Evolutionary conservation across 2,888 invertebrate genomes (phyloP).

Genomic region (Idaea aversata): DNA sequence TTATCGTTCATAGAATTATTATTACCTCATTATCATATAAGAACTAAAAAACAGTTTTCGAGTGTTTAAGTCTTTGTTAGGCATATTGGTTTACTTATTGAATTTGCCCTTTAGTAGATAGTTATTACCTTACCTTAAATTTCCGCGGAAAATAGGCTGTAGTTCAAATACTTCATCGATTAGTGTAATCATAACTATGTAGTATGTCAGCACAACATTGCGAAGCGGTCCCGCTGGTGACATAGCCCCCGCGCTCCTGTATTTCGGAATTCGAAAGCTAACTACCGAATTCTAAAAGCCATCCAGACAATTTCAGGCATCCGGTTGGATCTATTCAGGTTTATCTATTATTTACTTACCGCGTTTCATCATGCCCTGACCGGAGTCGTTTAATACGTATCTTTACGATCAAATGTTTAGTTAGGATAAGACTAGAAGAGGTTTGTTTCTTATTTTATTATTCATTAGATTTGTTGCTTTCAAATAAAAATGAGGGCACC

Average conservation of each 20-base stretch:
- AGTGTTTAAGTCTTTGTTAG: no score
- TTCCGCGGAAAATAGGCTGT: constrained; percentile 1
- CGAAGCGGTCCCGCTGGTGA: constrained; percentile 19
- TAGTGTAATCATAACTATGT: not conserved
- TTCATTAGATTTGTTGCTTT: not conserved
- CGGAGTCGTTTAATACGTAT: constrained; percentile 20
- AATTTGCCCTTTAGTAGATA: no score
- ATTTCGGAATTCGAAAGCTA: constrained; percentile 38
- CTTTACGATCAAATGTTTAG: constrained; percentile 13
- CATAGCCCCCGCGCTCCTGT: constrained; percentile 17
- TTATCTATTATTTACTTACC: constrained; percentile 25
- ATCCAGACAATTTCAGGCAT: constrained; percentile 36
- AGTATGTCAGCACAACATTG: not conserved
- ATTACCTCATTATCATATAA: no score
- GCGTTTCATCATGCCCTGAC: constrained; percentile 14
- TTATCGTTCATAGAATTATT: no score
- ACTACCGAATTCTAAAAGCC: constrained; percentile 40
- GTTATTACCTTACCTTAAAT: not conserved
- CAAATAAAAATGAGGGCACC: not conserved
- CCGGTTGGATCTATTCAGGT: constrained; percentile 26
- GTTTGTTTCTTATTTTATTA: not conserved
- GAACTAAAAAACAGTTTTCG: no score
- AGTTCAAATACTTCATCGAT: not conserved
- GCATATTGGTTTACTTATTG: no score
- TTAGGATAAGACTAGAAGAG: not conserved